Evolutionary conservation across 2,113 vertebrate species (phyloP), one percentile per base, ranked within the genome.

Genomic region (Glaucomys volans): DNA sequence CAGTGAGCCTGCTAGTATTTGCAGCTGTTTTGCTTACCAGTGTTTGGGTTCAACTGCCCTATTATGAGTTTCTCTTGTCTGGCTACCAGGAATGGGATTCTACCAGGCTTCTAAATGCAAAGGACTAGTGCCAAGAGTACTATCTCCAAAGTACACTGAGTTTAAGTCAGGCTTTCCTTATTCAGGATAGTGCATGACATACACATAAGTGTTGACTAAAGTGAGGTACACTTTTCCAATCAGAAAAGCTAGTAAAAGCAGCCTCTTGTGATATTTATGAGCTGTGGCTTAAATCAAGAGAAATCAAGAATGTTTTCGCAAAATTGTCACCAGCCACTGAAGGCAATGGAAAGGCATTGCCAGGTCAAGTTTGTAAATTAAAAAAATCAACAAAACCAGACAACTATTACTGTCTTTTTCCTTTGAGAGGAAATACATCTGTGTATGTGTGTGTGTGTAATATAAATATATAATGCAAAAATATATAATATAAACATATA

Each of bases 241-340:
- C 50, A 91, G 82, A 94, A 71, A 80, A 4, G 47, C 22, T 35
- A 32, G 42, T 22, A n/a, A 3, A 72, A 35, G 20, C 4, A 90
- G 8, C 30, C 24, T 84, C 28, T 93, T 11, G 84, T 85, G 40
- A 42, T 85, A 87, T 71, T 87, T 95, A 64, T 66, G 40, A 80
- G 37, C n/a, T 82, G 7, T 52, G 92, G 80, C 71, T 93, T 93
- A 69, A 82, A 74, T 79, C 32, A 96, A 71, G 44, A 90, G 32
- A 74, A 66, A 90, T 77, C 14, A 54, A 54, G 50, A 89, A 52
- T 76, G 66, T 83, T 67, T 95, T 97, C 14, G 69, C 54, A 82
- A 95, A 83, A 74, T 4, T 40, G 57, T 62, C 6, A 64, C 14
- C n/a, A 94, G 54, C 89, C n/a, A 94, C 37, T 24, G 24, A 67